These are phyloP conservation scores for Nipponacmea schrenckii DNA, from an alignment of 2,888 invertebrate species.

Conservation along the genomic window DNA sequence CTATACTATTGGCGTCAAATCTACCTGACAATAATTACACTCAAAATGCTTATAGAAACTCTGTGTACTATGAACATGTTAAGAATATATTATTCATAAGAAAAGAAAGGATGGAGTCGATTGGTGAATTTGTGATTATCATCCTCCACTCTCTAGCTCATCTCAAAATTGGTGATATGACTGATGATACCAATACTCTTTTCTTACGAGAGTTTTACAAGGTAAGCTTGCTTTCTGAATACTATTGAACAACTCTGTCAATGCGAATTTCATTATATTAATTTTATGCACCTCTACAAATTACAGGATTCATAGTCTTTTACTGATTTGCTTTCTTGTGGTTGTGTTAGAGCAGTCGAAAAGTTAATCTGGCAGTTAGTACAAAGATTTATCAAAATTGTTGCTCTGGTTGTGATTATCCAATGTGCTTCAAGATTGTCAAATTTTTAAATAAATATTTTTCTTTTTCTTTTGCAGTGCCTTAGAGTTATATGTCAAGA, in stretches of 20 bases:
- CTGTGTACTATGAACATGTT: slow-evolving; percentile 60
- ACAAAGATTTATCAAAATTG: too few species aligned
- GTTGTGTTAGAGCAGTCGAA: too few species aligned
- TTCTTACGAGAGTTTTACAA: slow-evolving; percentile 63
- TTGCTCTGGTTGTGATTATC: too few species aligned
- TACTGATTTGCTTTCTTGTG: not conserved
- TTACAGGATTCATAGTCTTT: too few species aligned
- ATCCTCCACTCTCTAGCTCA: slow-evolving; percentile 65
- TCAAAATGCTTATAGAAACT: slow-evolving; percentile 60
- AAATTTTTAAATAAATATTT: not conserved
- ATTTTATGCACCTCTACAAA: too few species aligned
- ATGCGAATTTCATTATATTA: too few species aligned
- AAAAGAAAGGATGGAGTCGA: slow-evolving; percentile 61
- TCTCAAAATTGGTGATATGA: slow-evolving; percentile 60
- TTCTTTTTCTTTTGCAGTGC: slow-evolving; percentile 43
- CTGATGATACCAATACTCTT: slow-evolving; percentile 57
- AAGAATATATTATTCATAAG: slow-evolving; percentile 60
- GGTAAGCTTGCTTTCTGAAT: slow-evolving; percentile 38
- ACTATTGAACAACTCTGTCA: not conserved
- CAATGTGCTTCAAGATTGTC: too few species aligned
- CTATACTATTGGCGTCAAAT: slow-evolving; percentile 62
- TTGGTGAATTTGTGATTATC: slow-evolving; percentile 64
- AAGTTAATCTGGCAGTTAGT: too few species aligned
- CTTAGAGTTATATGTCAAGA: slow-evolving; percentile 64
- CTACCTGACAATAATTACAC: slow-evolving; percentile 56